phyloP scores from a whole-genome alignment of 2,113 vertebrate species.

The Mormyrus lacerda region DNA sequence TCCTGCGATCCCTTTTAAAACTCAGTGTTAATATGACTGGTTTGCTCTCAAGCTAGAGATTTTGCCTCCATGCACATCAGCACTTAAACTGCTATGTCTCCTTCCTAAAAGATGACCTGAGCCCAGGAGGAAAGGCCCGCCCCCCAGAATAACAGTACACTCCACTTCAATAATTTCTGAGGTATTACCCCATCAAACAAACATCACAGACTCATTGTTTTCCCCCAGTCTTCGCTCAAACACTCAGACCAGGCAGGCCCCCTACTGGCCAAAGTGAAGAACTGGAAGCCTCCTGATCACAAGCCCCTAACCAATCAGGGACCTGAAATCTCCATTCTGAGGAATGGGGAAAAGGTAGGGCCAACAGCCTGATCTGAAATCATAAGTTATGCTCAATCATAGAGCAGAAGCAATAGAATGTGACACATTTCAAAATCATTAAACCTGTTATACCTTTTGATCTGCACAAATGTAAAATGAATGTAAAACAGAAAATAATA shows the following conservation, averaged over 20 bases:
- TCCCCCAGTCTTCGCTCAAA: neutral
- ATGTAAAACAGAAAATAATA: neutral
- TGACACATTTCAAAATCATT: neutral
- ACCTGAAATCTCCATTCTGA: neutral
- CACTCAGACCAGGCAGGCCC: neutral
- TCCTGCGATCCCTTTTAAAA: neutral
- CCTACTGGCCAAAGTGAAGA: neutral
- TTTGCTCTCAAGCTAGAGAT: neutral
- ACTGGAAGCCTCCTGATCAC: neutral
- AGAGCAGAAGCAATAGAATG: neutral
- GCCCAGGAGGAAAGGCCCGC: neutral
- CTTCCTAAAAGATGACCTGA: neutral
- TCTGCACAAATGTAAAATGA: neutral
- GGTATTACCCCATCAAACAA: neutral
- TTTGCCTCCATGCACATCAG: neutral
- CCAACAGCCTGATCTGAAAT: neutral
- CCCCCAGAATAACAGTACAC: neutral
- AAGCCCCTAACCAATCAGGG: neutral
- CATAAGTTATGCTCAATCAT: neutral
- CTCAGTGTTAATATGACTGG: neutral
- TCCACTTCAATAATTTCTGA: neutral
- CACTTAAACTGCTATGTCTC: neutral
- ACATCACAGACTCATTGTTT: neutral
- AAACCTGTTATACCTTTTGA: neutral
- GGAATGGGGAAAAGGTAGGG: neutral